phyloP scores from a whole-genome alignment of 2,888 invertebrate species.

The Axea sp. region DNA sequence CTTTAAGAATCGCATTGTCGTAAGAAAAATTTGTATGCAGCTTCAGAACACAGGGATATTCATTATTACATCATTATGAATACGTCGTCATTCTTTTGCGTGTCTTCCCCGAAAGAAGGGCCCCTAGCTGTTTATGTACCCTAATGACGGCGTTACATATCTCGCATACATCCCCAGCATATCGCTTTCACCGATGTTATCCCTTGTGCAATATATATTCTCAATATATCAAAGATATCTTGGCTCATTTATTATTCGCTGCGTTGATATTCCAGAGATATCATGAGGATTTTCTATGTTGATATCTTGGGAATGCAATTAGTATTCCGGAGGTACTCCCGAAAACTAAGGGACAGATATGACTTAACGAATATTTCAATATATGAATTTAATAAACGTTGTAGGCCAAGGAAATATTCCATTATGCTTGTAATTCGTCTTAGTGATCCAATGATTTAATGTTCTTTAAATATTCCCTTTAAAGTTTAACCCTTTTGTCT shows the following conservation, averaged over 20 bases:
- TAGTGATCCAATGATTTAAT: conserved; percentile 26
- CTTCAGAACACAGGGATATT: conserved; percentile 8
- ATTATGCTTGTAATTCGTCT: conserved; percentile 36
- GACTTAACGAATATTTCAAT: conserved; percentile 54
- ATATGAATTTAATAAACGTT: conserved; percentile 56
- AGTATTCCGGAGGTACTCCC: conserved; percentile 43
- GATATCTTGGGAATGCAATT: conserved; percentile 58
- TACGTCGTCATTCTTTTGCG: conserved; percentile 16
- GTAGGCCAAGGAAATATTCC: conserved; percentile 20
- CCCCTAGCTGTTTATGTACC: conserved; percentile 25
- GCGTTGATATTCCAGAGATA: conserved; percentile 54
- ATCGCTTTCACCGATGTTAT: conserved; percentile 41
- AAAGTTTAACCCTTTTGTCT: background rate
- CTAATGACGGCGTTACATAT: conserved; percentile 39
- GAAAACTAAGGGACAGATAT: conserved; percentile 52
- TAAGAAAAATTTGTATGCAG: conserved; percentile 31
- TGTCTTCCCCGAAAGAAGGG: conserved; percentile 6
- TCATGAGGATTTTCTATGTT: conserved; percentile 43
- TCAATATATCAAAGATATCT: conserved; percentile 54
- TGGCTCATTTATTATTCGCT: conserved; percentile 52
- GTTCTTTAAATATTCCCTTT: conserved; percentile 26
- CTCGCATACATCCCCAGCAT: conserved; percentile 31
- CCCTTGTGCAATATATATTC: conserved; percentile 46
- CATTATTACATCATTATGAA: conserved; percentile 39
- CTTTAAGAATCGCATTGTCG: background rate